phyloP scores from a whole-genome alignment of 2,113 vertebrate genomes.

The Patagioenas fasciata region DNA sequence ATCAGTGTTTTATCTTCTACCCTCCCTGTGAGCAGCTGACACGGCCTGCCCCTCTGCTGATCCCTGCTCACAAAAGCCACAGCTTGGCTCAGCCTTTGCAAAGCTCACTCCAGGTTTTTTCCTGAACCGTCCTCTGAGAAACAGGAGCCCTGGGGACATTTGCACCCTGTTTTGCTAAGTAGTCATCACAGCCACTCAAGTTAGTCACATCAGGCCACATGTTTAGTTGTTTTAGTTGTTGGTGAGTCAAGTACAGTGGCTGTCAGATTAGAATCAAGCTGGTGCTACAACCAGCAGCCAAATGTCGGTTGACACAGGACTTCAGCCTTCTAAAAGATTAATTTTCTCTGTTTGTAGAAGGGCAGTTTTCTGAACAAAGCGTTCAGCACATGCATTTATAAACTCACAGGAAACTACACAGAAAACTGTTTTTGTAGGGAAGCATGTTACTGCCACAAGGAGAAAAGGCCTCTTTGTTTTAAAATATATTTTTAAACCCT shows the following conservation, averaged over 20 bases:
- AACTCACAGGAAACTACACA: not conserved
- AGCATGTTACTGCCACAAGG: not conserved
- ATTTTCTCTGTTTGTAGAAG: not conserved
- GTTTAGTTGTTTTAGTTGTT: not conserved
- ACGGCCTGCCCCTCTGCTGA: not conserved
- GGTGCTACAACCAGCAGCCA: not conserved
- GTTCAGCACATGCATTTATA: not conserved
- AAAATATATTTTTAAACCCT: not conserved
- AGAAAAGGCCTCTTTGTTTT: not conserved
- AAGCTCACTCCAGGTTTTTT: not conserved
- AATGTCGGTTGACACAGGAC: not conserved
- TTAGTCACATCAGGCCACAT: fast-evolving
- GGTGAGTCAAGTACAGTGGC: not conserved
- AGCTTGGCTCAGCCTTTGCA: not conserved
- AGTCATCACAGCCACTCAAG: not conserved
- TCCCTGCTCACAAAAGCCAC: not conserved
- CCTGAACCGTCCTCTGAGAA: not conserved
- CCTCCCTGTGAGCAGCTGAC: not conserved
- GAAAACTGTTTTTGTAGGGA: not conserved
- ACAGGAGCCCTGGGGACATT: not conserved
- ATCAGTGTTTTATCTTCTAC: not conserved
- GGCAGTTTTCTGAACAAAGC: not conserved
- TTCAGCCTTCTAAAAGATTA: not conserved
- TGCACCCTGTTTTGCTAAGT: not conserved
- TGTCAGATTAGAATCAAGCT: not conserved